Conservation (phyloP, 2,797 vertebrate species). For the Clarias fuscus region DNA sequence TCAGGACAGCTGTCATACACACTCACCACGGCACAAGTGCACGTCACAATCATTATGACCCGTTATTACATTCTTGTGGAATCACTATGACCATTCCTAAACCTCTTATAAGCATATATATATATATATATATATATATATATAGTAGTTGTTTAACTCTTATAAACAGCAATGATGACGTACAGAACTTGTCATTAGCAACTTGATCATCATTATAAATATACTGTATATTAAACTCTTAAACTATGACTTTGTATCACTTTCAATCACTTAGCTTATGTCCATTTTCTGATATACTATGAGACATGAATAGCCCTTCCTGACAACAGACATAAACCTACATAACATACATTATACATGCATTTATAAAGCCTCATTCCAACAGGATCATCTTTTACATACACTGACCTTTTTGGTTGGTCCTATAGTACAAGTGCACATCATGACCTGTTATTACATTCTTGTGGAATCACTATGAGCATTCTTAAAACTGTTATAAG, state of each 20-base stretch:
- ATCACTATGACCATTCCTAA: background rate
- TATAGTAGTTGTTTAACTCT: background rate
- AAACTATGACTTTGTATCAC: too few species aligned
- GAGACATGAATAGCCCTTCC: background rate
- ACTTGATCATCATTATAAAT: too few species aligned
- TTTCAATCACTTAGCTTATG: too few species aligned
- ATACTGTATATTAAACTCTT: too few species aligned
- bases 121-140: too few species aligned
- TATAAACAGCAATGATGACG: background rate
- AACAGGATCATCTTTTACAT: background rate
- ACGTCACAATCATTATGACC: background rate
- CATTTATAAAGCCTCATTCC: background rate
- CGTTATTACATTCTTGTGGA: background rate
- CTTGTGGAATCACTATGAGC: background rate
- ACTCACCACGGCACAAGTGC: too few species aligned
- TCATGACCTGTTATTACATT: background rate
- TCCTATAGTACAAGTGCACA: too few species aligned
- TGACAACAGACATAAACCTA: background rate
- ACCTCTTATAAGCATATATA: too few species aligned
- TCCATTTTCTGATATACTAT: background rate
- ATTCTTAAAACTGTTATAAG: too few species aligned
- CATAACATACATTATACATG: background rate
- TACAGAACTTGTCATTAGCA: too few species aligned
- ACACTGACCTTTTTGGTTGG: too few species aligned
- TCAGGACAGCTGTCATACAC: background rate